These are phyloP conservation scores for Picus viridis DNA, from an alignment of 2,797 vertebrate species.

Conservation along the genomic window DNA sequence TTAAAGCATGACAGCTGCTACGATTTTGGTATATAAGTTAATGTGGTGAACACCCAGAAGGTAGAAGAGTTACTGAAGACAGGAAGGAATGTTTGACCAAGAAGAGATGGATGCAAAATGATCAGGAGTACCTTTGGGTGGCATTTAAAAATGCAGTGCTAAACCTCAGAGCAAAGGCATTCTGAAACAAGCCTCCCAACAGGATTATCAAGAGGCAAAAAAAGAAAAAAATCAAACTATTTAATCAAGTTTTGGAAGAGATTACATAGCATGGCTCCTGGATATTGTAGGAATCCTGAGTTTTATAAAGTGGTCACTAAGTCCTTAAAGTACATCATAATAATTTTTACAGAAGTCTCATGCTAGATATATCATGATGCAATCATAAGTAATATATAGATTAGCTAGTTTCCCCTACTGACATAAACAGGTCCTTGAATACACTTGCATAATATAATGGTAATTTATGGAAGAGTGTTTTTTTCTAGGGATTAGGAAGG, in stretches of 20 bases:
- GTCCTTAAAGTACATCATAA: background rate
- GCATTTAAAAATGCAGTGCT: background rate
- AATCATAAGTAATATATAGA: background rate
- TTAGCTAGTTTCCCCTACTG: background rate
- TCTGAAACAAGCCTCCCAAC: background rate
- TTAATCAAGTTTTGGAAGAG: slow-evolving; percentile 31
- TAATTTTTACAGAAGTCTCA: background rate
- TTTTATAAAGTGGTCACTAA: background rate
- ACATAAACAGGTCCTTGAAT: slow-evolving; percentile 28
- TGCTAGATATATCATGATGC: background rate
- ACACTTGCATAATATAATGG: background rate
- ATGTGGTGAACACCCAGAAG: background rate
- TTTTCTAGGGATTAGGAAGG: slow-evolving; percentile 35
- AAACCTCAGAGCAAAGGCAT: slow-evolving; percentile 26
- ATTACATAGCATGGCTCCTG: background rate
- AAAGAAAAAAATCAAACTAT: slow-evolving; percentile 1
- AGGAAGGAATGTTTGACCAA: background rate
- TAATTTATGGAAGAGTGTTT: slow-evolving; percentile 34
- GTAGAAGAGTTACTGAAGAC: background rate
- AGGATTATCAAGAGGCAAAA: slow-evolving; percentile 14
- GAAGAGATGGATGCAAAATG: background rate
- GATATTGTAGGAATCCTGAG: background rate
- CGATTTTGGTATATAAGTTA: background rate
- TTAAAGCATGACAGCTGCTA: no score
- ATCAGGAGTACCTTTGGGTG: background rate